These are phyloP conservation scores for Diadumene lineata DNA, from an alignment of 92 coral and sea anemone species.

Conservation along the genomic window DNA sequence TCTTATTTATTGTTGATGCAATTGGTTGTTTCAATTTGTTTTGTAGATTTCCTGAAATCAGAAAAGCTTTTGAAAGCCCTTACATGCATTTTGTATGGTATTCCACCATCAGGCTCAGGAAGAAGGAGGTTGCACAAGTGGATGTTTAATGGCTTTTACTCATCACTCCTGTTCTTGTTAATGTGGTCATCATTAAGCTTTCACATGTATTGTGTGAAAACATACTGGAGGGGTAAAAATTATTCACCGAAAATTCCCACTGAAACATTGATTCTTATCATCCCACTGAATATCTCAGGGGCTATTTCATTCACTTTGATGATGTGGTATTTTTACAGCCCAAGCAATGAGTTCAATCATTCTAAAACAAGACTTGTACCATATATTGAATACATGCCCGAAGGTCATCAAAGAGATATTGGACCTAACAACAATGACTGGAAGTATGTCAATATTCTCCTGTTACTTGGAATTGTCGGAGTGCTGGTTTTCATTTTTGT, in stretches of 20 bases:
- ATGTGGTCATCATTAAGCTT: conserved; percentile 56
- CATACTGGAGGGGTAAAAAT: conserved; percentile 48
- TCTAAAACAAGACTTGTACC: conserved; percentile 46
- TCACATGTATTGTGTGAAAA: conserved; percentile 49
- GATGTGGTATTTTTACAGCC: conserved; percentile 53
- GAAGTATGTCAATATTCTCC: conserved; percentile 36
- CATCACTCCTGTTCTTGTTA: conserved; percentile 21
- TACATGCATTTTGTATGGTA: conserved; percentile 44
- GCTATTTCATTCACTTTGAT: conserved; percentile 53
- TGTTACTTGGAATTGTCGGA: conserved; percentile 43
- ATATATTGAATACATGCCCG: conserved; percentile 43
- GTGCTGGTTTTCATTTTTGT: conserved; percentile 34
- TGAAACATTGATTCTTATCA: conserved; percentile 51
- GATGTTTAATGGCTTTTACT: conserved; percentile 9
- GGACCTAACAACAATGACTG: conserved; percentile 43
- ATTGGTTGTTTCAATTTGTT: not conserved
- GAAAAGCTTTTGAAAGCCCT: conserved; percentile 43
- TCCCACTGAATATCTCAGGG: conserved; percentile 45
- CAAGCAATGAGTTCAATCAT: conserved; percentile 36
- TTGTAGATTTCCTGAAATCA: conserved; percentile 36
- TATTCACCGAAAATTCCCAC: conserved; percentile 46
- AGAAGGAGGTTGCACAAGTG: conserved; percentile 3
- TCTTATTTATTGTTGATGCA: not conserved
- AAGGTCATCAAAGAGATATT: conserved; percentile 46
- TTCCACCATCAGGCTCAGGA: conserved; percentile 36